Base-by-base conservation (phyloP, 1,140 invertebrate species). In the Cotesia vestalis region DNA sequence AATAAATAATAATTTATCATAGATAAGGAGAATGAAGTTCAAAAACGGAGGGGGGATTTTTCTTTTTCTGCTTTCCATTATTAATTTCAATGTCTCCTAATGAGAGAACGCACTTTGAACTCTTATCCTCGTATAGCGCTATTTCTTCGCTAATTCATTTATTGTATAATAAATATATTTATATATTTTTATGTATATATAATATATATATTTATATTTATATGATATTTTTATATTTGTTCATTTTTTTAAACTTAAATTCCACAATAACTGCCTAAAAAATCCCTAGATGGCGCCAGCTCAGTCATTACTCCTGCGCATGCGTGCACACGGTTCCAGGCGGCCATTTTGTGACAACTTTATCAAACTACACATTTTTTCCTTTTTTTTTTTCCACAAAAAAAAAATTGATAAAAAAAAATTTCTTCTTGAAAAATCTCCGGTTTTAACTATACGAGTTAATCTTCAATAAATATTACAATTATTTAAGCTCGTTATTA, bases 111-210 rank as follows among this genome's bases (percentile, higher is more conserved):
- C 66, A 73, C 78, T 78, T 80, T 79, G 68, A 79, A 78, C 75
- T 79, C 75, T 78, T 78, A 79, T 69, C 75, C 77, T 70, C 78
- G 72, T 69, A 75, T 80, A 77, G 76, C 78, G 79, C 81, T 70
- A 75, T 9, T 46, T 76, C 78, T 78, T 71, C 77, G 77, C 78
- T 84, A 80, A 78, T 76, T 74, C 77, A 75, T 80, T 79, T 79
- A 80, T 85, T 75, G 82, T 85, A 83, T 85, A 84, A 84, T 85
- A 84, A 82, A 85, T 84, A 84, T 81, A 83, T 84, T 80, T 79
- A 78, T 79, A 80, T 81, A 79, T 80, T 75, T 79, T 73, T 79
- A 80, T 78, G 77, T 79, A 81, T 82, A 83, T 79, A 79, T 51
- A 51, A 51, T 51, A 51, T 51, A 51, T 51, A 55, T 55, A 55